phyloP scores from a whole-genome alignment of 2,888 invertebrate genomes.

The Tetranychus truncatus region DNA sequence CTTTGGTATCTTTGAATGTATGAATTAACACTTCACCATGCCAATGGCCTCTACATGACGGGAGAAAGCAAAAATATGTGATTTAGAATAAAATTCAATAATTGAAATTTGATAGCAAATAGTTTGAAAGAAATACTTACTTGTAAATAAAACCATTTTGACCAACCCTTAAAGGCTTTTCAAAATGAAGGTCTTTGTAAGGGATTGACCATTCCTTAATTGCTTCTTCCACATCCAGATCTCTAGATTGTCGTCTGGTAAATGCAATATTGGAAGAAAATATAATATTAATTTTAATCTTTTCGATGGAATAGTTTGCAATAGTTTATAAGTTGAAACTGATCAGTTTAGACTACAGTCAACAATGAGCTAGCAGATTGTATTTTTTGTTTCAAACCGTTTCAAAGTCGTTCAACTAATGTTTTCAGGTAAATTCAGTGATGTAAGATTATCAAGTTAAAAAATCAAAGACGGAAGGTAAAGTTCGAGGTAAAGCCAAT shows the following conservation, averaged over 20 bases:
- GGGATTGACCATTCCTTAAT: constrained; percentile 34
- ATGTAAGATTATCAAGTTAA: no score
- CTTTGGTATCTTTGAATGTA: constrained; percentile 28
- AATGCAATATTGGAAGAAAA: no score
- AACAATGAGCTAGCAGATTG: no score
- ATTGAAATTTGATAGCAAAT: constrained; percentile 9
- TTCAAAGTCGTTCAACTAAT: no score
- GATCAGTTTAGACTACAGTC: no score
- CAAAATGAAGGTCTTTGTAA: constrained; percentile 31
- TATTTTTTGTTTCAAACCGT: no score
- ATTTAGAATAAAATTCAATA: not conserved
- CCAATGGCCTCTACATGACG: constrained; percentile 32
- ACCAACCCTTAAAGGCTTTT: constrained; percentile 30
- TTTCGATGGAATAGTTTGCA: no score
- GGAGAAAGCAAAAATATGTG: not conserved
- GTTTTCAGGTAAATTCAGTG: no score
- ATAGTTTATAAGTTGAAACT: no score
- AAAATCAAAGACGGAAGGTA: no score
- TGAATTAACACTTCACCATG: constrained; percentile 36
- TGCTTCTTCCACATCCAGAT: constrained; percentile 20
- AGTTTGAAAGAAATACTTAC: constrained; percentile 25
- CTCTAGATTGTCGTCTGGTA: not conserved
- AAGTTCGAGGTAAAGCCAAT: no score
- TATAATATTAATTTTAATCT: no score
- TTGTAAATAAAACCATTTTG: constrained; percentile 31